Conservation (phyloP, 1,140 invertebrate genomes). For the Hylaeus volcanicus region DNA sequence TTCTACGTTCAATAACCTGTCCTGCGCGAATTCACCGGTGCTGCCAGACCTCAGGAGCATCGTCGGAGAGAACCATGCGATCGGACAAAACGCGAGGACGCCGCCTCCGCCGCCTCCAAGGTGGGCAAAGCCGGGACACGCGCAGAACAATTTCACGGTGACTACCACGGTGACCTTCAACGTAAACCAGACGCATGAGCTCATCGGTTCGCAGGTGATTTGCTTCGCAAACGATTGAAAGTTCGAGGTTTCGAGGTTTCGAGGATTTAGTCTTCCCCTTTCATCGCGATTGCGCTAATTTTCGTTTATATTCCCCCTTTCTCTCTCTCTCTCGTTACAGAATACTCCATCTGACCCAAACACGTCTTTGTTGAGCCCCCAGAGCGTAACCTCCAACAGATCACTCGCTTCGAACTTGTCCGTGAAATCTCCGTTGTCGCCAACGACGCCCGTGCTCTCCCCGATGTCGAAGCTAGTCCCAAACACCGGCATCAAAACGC, state of each 20-base stretch:
- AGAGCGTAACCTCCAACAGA: constrained; percentile 74
- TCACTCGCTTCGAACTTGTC: constrained; percentile 74
- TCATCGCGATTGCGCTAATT: not conserved
- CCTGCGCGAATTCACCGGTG: constrained; percentile 66
- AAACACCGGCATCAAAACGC: constrained; percentile 61
- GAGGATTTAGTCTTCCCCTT: too few species aligned
- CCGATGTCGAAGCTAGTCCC: constrained; percentile 72
- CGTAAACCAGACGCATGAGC: constrained; percentile 81
- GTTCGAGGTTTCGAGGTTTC: too few species aligned
- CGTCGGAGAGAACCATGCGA: constrained; percentile 62
- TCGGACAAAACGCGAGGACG: constrained; percentile 77
- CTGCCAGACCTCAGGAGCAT: constrained; percentile 65
- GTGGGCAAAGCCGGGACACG: constrained; percentile 81
- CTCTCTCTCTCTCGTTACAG: constrained; percentile 52
- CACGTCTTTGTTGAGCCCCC: constrained; percentile 73
- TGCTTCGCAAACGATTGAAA: too few species aligned
- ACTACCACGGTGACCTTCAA: constrained; percentile 92
- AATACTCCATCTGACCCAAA: constrained; percentile 75
- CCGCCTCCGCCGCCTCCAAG: constrained; percentile 85
- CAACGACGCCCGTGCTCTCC: constrained; percentile 69
- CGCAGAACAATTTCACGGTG: constrained; percentile 86
- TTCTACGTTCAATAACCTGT: constrained; percentile 70
- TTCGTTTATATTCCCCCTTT: too few species aligned
- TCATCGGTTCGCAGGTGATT: constrained; percentile 65
- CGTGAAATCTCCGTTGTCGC: constrained; percentile 69